Evolutionary conservation across 1,140 invertebrate genomes (phyloP), one percentile per base, ranked within the genome.

Genomic region (Aphidius gifuensis): DNA sequence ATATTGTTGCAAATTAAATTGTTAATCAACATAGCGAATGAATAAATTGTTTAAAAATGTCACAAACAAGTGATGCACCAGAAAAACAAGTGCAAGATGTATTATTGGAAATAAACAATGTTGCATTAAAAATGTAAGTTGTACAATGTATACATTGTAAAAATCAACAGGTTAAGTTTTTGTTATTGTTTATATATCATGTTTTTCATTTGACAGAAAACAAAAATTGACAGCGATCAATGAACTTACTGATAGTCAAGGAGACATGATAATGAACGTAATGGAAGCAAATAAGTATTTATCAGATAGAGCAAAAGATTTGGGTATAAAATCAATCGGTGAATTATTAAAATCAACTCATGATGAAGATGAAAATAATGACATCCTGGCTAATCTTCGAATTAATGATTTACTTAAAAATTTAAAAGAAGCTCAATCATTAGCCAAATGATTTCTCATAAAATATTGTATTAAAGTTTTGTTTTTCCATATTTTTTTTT

Each of bases 161-260:
- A 5, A 9, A 23, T 21, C 11, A 60, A 38, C 32, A 11, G n/a
- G 43, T 58, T 55, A 53, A 56, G 9, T 57, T 21, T 40, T 23
- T n/a, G 9, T 38, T 42, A 59, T 21, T 44, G 40, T 61, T 57
- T 9, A 55, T 5, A 23, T 42, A 49, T 56, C 42, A 45, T 49
- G 55, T 62, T 32, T 51, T 53, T 68, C 57, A 23, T 60, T 53
- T 58, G 62, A 60, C 48, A 77, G 74, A 65, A 71, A 70, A 23
- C 55, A 60, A 23, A 74, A 80, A 63, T 45, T 79, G 9, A 42
- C 66, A 1, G 23, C 60, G 16, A 65, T 80, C n/a, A 70, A 75
- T 47, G 64, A 60, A 42, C 43, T 79, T 11, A 44, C 69, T 39
- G 63, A 70, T 46, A 57, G 68, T 6, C 56, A 74, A n/a, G 74